phyloP scores from a whole-genome alignment of 2,888 invertebrate species.

The Drosophila quasianomalipes region DNA sequence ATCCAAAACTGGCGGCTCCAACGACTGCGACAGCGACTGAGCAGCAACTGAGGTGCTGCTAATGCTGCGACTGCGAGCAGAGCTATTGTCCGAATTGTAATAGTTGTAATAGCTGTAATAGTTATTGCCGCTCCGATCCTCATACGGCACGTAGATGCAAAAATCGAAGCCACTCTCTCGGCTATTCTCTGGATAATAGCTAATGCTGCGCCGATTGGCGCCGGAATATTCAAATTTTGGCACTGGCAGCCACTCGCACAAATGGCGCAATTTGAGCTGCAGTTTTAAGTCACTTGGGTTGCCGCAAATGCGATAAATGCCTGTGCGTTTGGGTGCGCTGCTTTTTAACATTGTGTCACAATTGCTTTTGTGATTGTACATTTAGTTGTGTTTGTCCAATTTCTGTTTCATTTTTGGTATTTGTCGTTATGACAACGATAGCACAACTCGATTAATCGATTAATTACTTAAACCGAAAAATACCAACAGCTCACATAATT shows the following conservation, averaged over 20 bases:
- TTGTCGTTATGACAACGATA: slow-evolving; percentile 60
- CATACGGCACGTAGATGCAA: slow-evolving; percentile 43
- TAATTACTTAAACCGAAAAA: slow-evolving; percentile 3
- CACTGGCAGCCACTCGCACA: slow-evolving; percentile 83
- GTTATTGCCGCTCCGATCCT: slow-evolving; percentile 34
- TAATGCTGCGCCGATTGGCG: slow-evolving; percentile 25
- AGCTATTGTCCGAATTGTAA: slow-evolving; percentile 29
- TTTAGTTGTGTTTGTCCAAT: slow-evolving; percentile 11
- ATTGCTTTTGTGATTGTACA: slow-evolving; percentile 55
- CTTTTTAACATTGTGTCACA: slow-evolving; percentile 33
- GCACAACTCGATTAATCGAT: slow-evolving; percentile 18
- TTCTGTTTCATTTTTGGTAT: slow-evolving; percentile 10
- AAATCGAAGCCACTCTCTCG: slow-evolving; percentile 31
- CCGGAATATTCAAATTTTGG: slow-evolving; percentile 80
- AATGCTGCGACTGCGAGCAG: slow-evolving; percentile 1
- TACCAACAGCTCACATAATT: neutral
- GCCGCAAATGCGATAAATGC: slow-evolving; percentile 81
- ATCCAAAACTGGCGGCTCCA: slow-evolving; percentile 1
- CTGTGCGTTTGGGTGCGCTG: slow-evolving; percentile 74
- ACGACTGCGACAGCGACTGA: neutral
- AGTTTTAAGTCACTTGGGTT: slow-evolving; percentile 67
- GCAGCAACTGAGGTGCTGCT: neutral
- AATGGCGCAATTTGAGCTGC: slow-evolving; percentile 62
- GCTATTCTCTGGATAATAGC: slow-evolving; percentile 38
- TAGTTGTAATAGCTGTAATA: slow-evolving; percentile 48